Percentiles rank a stretch among this genome's conserved stretches.
These are phyloP conservation scores for Incurvaria masculella DNA, from an alignment of 2,888 invertebrate genomes.

Conservation along the genomic window DNA sequence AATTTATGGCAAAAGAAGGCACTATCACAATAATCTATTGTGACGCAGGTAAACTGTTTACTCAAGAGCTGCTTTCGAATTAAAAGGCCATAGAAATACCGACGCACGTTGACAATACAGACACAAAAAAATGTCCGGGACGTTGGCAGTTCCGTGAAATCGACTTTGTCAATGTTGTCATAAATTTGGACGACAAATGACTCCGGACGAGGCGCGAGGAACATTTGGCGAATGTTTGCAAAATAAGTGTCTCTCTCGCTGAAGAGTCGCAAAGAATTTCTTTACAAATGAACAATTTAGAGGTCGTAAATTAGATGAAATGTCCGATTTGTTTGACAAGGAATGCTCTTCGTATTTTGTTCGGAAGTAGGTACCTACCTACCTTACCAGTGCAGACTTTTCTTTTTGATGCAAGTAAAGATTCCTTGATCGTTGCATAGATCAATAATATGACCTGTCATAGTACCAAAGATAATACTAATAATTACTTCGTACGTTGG, in stretches of 20 bases:
- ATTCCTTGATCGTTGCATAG: too few relatives aligned
- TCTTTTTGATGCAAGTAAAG: too few relatives aligned
- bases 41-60: background rate
- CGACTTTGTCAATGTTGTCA: conserved; percentile 48
- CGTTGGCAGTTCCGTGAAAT: conserved; percentile 32
- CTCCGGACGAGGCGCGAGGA: background rate
- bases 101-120: background rate
- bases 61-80: background rate
- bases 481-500: too few relatives aligned
- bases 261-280: background rate
- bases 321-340: background rate
- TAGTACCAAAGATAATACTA: too few relatives aligned
- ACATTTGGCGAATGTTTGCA: background rate
- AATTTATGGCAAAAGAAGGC: background rate
- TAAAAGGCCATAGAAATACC: background rate
- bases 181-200: conserved; percentile 40
- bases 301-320: background rate
- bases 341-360: too few relatives aligned
- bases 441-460: too few relatives aligned
- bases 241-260: background rate
- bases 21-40: background rate
- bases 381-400: too few relatives aligned
- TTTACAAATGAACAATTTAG: background rate
- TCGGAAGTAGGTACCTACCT: too few relatives aligned
- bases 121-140: background rate